Base-by-base conservation (phyloP, 2,888 invertebrate species). In the Lasioglossum figueresi region DNA sequence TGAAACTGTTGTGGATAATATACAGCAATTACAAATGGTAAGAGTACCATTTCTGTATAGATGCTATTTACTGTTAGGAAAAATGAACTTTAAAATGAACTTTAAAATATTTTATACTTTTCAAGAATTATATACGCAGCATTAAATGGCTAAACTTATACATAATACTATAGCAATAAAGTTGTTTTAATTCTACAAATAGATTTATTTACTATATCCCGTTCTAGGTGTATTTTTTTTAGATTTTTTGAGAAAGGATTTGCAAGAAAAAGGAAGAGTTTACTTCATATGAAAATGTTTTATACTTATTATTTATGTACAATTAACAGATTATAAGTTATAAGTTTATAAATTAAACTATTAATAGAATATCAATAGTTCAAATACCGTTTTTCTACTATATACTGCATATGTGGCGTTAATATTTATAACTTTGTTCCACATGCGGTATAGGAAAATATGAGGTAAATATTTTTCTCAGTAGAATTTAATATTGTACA, bases 401-500 rank as follows among this genome's bases (percentile, higher is more conserved):
- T 59, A 52, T 56, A 66, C 34, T 79, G 75, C 76, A 74, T 71
- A 71, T 10, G 43, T 52, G 43, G 14, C 71, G n/a, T 76, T 79
- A 76, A 37, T 79, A 59, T 72, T 80, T 52, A 80, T 63, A 74
- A 80, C 76, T 66, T 76, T 34, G 72, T 78, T 59, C 56, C 56
- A 78, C 56, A 77, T 72, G 45, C 74, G 52, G 59, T 74, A 72
- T 85, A 73, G 48, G 88, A 83, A 85, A 84, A 83, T 81, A 75
- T 80, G 77, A 66, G 82, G 56, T 83, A 77, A 72, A 83, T 80
- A 79, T 84, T 83, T 63, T 89, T 86, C 66, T 88, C 80, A 45
- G 88, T 91, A 91, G 90, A 91, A 87, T 93, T 92, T 91, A 93
- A 92, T 92, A 92, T 92, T 92, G 91, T 91, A 91, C 92, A 93